Conservation (phyloP, 2,797 vertebrate genomes). For the Danio choprae region DNA sequence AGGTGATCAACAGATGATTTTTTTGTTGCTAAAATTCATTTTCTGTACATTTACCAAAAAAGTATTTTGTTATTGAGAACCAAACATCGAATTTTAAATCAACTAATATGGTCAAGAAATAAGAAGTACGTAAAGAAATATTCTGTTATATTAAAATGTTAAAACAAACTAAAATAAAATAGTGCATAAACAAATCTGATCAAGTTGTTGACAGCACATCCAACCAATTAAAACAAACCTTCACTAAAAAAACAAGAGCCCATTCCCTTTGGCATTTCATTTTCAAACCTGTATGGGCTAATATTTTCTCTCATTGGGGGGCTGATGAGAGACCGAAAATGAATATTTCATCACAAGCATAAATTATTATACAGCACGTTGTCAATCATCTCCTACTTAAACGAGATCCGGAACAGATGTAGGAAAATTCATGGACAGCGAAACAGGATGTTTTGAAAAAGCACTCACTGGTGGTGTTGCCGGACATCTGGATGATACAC, state of each 20-base stretch:
- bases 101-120: not conserved
- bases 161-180: too few species aligned
- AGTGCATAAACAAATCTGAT: too few species aligned
- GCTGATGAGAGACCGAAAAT: constrained; percentile 18
- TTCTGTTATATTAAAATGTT: too few species aligned
- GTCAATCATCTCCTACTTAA: constrained; percentile 13
- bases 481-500: constrained; percentile 98
- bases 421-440: not conserved
- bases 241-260: not conserved
- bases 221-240: constrained; percentile 19
- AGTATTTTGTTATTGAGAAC: not conserved
- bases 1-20: too few species aligned
- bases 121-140: too few species aligned
- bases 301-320: constrained; percentile 6
- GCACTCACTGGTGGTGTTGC: constrained; percentile 97
- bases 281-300: constrained; percentile 2
- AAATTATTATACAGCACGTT: constrained; percentile 43
- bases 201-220: not conserved
- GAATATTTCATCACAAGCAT: constrained; percentile 54
- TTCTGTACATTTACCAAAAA: not conserved
- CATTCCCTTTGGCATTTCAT: constrained; percentile 10
- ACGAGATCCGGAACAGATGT: not conserved
- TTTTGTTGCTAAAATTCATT: too few species aligned
- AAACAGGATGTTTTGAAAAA: not conserved
- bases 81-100: not conserved